Conservation (phyloP, 2,888 invertebrate genomes). For the Eristalis pertinax region DNA sequence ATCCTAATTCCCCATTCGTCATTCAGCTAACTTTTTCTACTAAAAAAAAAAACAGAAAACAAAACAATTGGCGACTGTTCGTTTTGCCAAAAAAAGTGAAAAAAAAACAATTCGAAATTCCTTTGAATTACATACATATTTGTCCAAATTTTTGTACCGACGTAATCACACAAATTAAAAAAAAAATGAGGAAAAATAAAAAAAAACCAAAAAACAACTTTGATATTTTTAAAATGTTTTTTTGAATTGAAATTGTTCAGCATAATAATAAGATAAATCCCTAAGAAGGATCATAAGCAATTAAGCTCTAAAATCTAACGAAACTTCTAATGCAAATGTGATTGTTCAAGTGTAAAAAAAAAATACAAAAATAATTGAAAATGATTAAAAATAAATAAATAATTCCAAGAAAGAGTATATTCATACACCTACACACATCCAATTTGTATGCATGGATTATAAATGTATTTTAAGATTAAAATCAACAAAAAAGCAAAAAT, state of each 20-base stretch:
- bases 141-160: constrained; percentile 58
- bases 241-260: constrained; percentile 25
- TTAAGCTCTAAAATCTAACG: constrained; percentile 19
- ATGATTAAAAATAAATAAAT: constrained; percentile 19
- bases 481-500: constrained; percentile 43
- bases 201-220: constrained; percentile 40
- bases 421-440: constrained; percentile 34
- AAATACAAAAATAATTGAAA: constrained; percentile 20
- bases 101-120: background rate
- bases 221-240: constrained; percentile 44
- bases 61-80: background rate
- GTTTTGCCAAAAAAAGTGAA: background rate
- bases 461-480: constrained; percentile 59
- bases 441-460: constrained; percentile 64
- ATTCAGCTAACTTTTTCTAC: background rate
- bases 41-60: background rate
- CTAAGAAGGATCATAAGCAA: background rate
- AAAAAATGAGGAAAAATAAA: background rate
- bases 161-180: constrained; percentile 5
- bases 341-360: constrained; percentile 39
- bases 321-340: constrained; percentile 46
- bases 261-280: background rate
- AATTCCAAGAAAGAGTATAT: constrained; percentile 22
- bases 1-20: background rate
- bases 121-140: constrained; percentile 26